Evolutionary conservation across 2,797 vertebrate genomes (phyloP).

Genomic region (Myotis daubentonii): DNA sequence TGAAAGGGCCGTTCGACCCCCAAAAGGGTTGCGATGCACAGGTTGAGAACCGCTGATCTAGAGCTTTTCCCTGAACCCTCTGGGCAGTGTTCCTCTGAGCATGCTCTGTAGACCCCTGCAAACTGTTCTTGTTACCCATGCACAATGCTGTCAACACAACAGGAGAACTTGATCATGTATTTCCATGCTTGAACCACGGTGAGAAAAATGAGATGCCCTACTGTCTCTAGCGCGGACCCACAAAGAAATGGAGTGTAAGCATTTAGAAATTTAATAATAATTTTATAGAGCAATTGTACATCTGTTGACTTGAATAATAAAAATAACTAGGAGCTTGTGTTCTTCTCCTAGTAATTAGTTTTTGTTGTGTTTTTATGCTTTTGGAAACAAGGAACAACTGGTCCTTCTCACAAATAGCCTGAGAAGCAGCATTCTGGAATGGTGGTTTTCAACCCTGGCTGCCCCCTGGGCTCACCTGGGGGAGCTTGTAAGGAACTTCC

Average conservation of each 20-base stretch:
- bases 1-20: too few relatives aligned
- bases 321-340: background rate
- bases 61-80: background rate
- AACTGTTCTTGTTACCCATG: background rate
- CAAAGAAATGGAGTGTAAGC: background rate
- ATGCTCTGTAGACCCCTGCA: background rate
- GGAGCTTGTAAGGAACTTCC: background rate
- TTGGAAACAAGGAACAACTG: background rate
- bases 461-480: background rate
- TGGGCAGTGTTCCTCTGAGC: background rate
- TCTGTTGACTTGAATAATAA: background rate
- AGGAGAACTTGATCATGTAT: background rate
- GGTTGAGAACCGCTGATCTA: background rate
- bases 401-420: background rate
- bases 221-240: background rate
- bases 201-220: background rate
- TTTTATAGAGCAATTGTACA: background rate
- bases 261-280: background rate
- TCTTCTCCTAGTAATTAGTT: background rate
- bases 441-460: background rate
- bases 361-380: background rate
- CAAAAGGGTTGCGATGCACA: too few relatives aligned
- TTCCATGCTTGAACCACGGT: background rate
- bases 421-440: background rate
- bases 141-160: background rate